Percentiles rank a stretch among this genome's conserved stretches.
These are phyloP conservation scores for Oceanites oceanicus DNA, from an alignment of 2,113 vertebrate species.

Conservation along the genomic window DNA sequence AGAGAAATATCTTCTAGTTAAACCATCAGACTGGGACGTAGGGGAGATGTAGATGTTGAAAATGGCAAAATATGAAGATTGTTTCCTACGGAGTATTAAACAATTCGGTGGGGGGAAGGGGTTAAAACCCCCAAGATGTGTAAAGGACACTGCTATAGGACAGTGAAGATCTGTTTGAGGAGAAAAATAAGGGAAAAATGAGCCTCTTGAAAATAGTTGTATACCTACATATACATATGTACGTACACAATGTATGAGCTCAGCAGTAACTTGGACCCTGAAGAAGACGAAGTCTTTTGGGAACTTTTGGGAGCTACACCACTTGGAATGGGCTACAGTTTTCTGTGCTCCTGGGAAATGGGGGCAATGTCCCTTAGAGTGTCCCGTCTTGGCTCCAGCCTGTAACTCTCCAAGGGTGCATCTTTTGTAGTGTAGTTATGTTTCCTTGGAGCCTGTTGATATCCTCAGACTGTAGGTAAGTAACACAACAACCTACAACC, in stretches of 20 bases:
- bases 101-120: not conserved
- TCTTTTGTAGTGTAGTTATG: not conserved
- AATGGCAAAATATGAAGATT: not conserved
- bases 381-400: not conserved
- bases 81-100: not conserved
- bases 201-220: not conserved
- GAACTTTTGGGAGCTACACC: not conserved
- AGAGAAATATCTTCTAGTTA: not conserved
- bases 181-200: not conserved
- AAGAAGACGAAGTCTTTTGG: not conserved
- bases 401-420: not conserved
- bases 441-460: not conserved
- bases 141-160: not conserved
- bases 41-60: not conserved
- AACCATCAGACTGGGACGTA: not conserved
- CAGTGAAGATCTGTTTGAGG: not conserved
- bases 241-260: not conserved
- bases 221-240: not conserved
- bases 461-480: not conserved
- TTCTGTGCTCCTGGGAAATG: not conserved
- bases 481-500: not conserved
- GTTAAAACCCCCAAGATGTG: not conserved
- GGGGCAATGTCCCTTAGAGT: not conserved
- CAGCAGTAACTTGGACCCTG: not conserved
- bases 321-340: not conserved